These are phyloP conservation scores for Zosterops pallidus DNA, from an alignment of 2,113 vertebrate species.

Conservation along the genomic window DNA sequence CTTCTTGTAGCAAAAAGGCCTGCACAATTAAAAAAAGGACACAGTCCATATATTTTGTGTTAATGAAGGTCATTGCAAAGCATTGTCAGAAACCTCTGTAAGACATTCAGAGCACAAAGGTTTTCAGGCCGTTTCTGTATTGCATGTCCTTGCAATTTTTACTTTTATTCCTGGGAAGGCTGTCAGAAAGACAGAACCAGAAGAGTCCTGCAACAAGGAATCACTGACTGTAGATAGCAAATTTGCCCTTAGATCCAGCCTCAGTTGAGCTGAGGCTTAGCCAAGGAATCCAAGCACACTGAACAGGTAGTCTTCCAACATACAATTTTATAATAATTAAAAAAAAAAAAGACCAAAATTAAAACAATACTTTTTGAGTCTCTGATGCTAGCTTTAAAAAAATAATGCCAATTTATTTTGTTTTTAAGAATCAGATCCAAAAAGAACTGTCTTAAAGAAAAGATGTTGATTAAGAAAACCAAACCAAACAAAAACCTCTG, in stretches of 20 bases:
- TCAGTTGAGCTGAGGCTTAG: background rate
- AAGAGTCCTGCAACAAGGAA: background rate
- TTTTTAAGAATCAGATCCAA: background rate
- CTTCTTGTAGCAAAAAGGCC: background rate
- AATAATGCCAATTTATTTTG: background rate
- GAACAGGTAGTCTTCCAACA: background rate
- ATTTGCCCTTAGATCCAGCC: background rate
- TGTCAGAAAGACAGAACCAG: background rate
- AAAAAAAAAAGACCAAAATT: background rate
- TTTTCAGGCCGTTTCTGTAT: background rate
- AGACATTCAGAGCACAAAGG: background rate
- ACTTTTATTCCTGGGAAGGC: background rate
- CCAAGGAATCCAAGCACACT: background rate
- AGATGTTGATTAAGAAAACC: fast-evolving
- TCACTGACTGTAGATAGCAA: background rate
- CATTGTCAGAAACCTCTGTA: background rate
- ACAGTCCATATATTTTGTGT: background rate
- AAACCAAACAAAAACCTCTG: background rate
- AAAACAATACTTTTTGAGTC: background rate
- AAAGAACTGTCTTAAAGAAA: background rate
- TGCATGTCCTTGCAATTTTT: background rate
- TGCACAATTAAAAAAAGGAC: background rate
- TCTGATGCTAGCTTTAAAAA: background rate
- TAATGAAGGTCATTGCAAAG: background rate
- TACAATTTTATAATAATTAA: background rate